Base-by-base conservation (phyloP, 2,888 invertebrate genomes). In the Nomada fabriciana region DNA sequence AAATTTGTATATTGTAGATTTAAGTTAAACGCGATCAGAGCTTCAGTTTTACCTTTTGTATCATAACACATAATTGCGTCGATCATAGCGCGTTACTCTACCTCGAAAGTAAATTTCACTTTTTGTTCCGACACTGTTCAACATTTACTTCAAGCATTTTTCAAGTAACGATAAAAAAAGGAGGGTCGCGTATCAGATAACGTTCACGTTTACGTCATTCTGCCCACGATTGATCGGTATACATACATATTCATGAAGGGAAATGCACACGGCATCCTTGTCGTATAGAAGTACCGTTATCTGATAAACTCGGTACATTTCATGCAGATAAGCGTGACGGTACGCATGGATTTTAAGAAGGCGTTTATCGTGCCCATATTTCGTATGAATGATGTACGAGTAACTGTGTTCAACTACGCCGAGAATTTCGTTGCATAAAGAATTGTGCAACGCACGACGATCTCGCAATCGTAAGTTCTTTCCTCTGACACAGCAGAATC, bases 181-280 rank as follows among this genome's bases (percentile, higher is more conserved):
- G 1, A 20, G 3, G 20, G 20, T 50, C 50, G 20, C 4, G 42
- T 77, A 64, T 64, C 69, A 47, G 50, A 63, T 64, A 79, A 29
- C 69, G 64, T 59, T 60, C 47, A 42, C 42, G 47, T 57, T 80
- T 71, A 53, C 78, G 47, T 53, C 53, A 60, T 77, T 55, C 43
- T 53, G 29, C 7, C 20, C n/a, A 18, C 47, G 53, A 79, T 77
- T 25, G 78, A 64, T 63, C 63, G 29, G 25, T 52, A 55, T 42
- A 20, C 36, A 36, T 36, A 36, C 36, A 36, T 36, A 36, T 47
- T 59, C 53, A 29, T 47, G 13, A 55, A 63, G 29, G 61, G 47
- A 78, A 55, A 61, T 23, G 20, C 42, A 29, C 42, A 20, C 13
- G 57, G 57, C 59, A 73, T 59, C 25, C 47, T 57, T 57, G 73